Evolutionary conservation across 2,888 invertebrate genomes (phyloP), one percentile per base, ranked within the genome.

Genomic region (Norana najaformis): DNA sequence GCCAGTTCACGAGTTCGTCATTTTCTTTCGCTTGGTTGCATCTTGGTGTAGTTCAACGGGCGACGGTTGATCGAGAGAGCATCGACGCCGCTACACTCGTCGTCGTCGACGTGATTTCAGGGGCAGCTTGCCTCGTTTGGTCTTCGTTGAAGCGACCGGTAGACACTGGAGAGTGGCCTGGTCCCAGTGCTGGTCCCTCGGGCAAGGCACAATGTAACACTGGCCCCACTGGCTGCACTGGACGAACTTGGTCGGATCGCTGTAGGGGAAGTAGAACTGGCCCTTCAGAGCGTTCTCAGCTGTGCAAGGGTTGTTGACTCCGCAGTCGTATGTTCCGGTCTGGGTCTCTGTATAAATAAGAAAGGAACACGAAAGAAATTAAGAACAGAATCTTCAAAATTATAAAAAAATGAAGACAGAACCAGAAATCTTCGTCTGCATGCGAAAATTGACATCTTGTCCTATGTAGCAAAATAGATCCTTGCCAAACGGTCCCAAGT

Each of bases 171-270:
- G 47, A 37, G 82, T 88, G 23, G 16, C 20, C 89, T 93, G 92
- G 90, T 93, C 92, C 94, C 94, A 94, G 20, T 92, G 91, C 13
- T 93, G 91, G 20, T 92, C 92, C 30, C 91, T n/a, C 47, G 93
- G 92, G 89, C 93, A 93, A 14, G 91, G 89, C 88, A 93, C 91
- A 23, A 92, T 91, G 89, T 92, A 93, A 38, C 93, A 92, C 36
- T 93, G 92, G 14, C 93, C 93, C 20, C 91, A 90, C 89, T 92
- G 91, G 90, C 93, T 93, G 88, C 93, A 93, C 91, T 93, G 93
- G 35, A 93, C 93, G 90, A 92, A 93, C 90, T 92, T 92, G 82
- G 90, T 91, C 6, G 91, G 91, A 89, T 93, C 92, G 34, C 90
- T 91, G 47, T 92, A 89, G 20, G 93, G 91, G 91, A 93, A 93